Base-by-base conservation (phyloP, 2,113 vertebrate genomes). In the Hystrix cristata region DNA sequence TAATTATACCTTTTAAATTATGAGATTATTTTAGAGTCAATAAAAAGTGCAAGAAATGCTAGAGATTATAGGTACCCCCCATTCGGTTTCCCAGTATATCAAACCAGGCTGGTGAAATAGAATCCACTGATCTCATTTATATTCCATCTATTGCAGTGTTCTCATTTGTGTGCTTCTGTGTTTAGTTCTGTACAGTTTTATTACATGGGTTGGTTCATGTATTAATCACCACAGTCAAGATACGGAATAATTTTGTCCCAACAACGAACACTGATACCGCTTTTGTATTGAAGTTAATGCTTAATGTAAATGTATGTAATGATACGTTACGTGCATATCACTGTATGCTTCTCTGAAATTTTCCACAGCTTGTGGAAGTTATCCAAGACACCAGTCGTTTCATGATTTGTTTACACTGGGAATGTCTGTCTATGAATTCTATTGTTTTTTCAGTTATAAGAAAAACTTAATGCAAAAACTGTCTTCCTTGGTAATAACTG, bases 251-350 rank as follows among this genome's bases (percentile, higher is more conserved):
- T 21, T 95, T 10, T 15, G 60, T 83, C 59, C 53, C 38, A 90
- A 38, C 16, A 69, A 59, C 43, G 9, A 53, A 62, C 3, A 62
- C 9, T 16, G 74, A 38, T 48, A n/a, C 16, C 23, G 15, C 18
- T 64, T 86, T 74, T 85, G 48, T n/a, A n/a, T 11, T 76, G 13
- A 86, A 69, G 91, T 87, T 87, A 87, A 74, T 88, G n/a, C 64
- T 79, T 71, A 92, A 74, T 80, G 7, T 53, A 94, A 91, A 86
- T 85, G 12, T 72, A 88, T 85, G 11, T n/a, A 53, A 31, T 29
- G 38, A 1, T n/a, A 86, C 96, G 91, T 91, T 83, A 91, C 38
- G 38, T 38, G 38, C 38, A 38, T 38, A 38, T 38, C 38, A 38
- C 38, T 38, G 38, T 38, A 53, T 71, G 15, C 65, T 91, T 51